Evolutionary conservation across 2,113 vertebrate species (phyloP).

Genomic region (Acanthisitta chloris): DNA sequence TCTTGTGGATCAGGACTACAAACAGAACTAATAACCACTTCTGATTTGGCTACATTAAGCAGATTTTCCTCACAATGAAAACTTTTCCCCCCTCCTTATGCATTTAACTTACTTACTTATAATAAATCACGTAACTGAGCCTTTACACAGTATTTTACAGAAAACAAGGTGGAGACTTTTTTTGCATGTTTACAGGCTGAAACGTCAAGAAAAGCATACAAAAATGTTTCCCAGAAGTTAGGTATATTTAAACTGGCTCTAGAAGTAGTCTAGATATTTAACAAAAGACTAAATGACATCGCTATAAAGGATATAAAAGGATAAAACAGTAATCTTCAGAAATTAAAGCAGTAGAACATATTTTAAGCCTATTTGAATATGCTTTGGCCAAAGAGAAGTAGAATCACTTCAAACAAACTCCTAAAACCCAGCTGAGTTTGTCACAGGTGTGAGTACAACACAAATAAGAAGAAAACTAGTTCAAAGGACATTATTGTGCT

Average conservation of each 20-base stretch:
- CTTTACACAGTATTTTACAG: background rate
- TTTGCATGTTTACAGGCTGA: background rate
- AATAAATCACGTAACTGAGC: background rate
- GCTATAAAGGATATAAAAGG: background rate
- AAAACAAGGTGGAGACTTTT: rapidly evolving
- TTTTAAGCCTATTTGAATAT: background rate
- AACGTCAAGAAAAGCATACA: background rate
- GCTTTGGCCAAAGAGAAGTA: background rate
- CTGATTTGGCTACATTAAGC: background rate
- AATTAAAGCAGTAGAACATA: background rate
- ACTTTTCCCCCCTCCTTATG: background rate
- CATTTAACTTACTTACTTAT: background rate
- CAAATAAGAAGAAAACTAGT: background rate
- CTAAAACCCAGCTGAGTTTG: background rate
- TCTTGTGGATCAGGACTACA: background rate
- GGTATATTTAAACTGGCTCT: background rate
- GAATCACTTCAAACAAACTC: background rate
- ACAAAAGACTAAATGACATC: background rate
- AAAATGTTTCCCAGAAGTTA: background rate
- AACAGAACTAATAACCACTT: background rate
- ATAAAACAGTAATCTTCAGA: background rate
- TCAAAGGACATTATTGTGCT: background rate
- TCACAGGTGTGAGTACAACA: background rate
- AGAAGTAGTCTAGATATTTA: background rate
- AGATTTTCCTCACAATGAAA: background rate